Percentiles rank a stretch among this genome's conserved stretches.
Conservation (phyloP, 2,888 invertebrate species). For the Ethmia dodecea region DNA sequence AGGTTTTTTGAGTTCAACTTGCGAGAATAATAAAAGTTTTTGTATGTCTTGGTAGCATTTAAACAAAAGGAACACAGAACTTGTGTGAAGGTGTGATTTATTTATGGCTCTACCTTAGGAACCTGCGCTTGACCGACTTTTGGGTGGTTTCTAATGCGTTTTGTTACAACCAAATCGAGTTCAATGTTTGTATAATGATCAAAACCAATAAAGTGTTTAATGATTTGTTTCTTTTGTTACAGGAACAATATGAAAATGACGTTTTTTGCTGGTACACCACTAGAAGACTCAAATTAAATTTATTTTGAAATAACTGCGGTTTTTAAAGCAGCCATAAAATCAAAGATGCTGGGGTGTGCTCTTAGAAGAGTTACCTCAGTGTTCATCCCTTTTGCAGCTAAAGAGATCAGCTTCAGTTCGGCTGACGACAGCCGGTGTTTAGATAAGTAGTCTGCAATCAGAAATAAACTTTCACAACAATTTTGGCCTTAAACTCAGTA, state of each 20-base stretch:
- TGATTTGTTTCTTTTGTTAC: slow-evolving; percentile 57
- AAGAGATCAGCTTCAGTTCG: slow-evolving; percentile 58
- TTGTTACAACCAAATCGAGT: slow-evolving; percentile 28
- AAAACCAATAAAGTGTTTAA: slow-evolving; percentile 40
- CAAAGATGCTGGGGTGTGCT: slow-evolving; percentile 75
- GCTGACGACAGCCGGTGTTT: slow-evolving; percentile 73
- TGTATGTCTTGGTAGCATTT: slow-evolving; percentile 71
- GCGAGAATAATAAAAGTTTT: slow-evolving; percentile 66
- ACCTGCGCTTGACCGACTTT: slow-evolving; percentile 58
- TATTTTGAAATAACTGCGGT: slow-evolving; percentile 31
- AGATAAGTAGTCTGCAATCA: slow-evolving; percentile 64
- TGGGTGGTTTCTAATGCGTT: slow-evolving; percentile 51
- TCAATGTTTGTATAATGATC: slow-evolving; percentile 32
- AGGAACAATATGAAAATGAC: slow-evolving; percentile 65
- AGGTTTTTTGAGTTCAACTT: slow-evolving; percentile 53
- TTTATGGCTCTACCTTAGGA: slow-evolving; percentile 66
- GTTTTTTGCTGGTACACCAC: slow-evolving; percentile 30
- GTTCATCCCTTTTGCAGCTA: slow-evolving; percentile 40
- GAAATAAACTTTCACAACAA: slow-evolving; percentile 28
- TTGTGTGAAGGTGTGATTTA: slow-evolving; percentile 75
- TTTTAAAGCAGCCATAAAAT: slow-evolving; percentile 46
- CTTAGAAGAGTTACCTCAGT: slow-evolving; percentile 58
- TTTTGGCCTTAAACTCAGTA: slow-evolving; percentile 36
- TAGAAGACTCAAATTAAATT: slow-evolving; percentile 36
- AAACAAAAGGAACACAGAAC: slow-evolving; percentile 65